phyloP scores from a whole-genome alignment of 2,888 invertebrate species.

The Synergus itoensis region DNA sequence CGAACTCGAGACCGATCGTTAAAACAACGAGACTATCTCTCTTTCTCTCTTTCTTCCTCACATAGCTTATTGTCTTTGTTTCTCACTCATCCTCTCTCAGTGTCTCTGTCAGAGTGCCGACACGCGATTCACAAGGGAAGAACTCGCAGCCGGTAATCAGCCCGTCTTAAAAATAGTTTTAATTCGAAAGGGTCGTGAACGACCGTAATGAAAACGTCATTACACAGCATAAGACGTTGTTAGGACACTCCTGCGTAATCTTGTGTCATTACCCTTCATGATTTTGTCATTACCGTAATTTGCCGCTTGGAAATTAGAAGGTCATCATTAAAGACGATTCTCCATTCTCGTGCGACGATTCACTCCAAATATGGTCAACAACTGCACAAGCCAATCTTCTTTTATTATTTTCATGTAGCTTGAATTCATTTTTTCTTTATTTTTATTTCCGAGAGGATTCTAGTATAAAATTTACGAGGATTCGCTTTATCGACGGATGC shows the following conservation, averaged over 20 bases:
- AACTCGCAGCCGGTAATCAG: conserved; percentile 33
- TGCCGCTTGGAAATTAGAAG: conserved; percentile 34
- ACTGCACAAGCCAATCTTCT: background rate
- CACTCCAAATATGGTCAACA: conserved; percentile 13
- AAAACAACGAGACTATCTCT: conserved; percentile 51
- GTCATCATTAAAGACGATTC: conserved; percentile 11
- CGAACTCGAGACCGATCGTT: conserved; percentile 60
- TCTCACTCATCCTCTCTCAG: background rate
- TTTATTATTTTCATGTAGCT: background rate
- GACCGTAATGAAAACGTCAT: conserved; percentile 52
- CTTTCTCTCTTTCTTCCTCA: conserved; percentile 8
- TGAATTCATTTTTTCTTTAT: background rate
- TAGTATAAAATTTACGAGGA: conserved; percentile 6
- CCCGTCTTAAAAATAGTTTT: conserved; percentile 46
- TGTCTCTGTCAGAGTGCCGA: conserved; percentile 3
- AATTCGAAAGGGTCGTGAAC: conserved; percentile 44
- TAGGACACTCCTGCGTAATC: conserved; percentile 56
- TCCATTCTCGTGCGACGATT: conserved; percentile 7
- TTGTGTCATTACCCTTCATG: conserved; percentile 51
- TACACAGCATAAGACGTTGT: conserved; percentile 40
- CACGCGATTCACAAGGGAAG: conserved; percentile 38
- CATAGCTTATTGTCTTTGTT: background rate
- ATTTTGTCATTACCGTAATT: conserved; percentile 36
- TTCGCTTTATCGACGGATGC: background rate
- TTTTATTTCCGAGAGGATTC: background rate